Evolutionary conservation across 1,140 invertebrate species (phyloP).

Genomic region (Pseudobourletiella spinata): DNA sequence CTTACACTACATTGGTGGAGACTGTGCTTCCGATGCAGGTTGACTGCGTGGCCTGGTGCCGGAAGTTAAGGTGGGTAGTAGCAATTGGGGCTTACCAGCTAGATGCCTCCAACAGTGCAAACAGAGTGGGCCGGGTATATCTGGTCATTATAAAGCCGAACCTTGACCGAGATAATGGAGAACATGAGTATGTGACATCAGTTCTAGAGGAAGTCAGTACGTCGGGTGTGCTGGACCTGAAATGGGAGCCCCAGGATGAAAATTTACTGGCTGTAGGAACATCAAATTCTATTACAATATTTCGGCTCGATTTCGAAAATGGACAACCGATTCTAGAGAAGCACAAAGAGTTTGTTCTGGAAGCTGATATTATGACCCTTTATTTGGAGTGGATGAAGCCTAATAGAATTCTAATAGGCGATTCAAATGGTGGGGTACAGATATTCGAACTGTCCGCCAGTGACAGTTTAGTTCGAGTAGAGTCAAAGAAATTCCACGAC

Average conservation of each 20-base stretch:
- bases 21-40: constrained; percentile 26
- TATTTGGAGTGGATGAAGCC: constrained; percentile 28
- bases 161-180: neutral
- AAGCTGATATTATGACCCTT: constrained; percentile 19
- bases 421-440: constrained; percentile 19
- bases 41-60: constrained; percentile 28
- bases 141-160: constrained; percentile 10
- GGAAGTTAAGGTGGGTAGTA: constrained; percentile 12
- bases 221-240: constrained; percentile 27
- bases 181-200: neutral
- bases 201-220: constrained; percentile 8
- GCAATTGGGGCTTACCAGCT: constrained; percentile 30
- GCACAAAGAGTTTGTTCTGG: neutral
- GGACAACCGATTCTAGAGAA: neutral
- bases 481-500: constrained; percentile 18
- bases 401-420: constrained; percentile 15
- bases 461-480: neutral
- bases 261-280: constrained; percentile 21
- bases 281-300: constrained; percentile 15
- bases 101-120: constrained; percentile 2
- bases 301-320: neutral
- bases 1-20: constrained; percentile 10
- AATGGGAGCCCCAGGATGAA: constrained; percentile 21
- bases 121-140: constrained; percentile 18
- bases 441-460: constrained; percentile 1